Evolutionary conservation across 2,888 invertebrate genomes (phyloP).

Genomic region (Epistrophe grossulariae): DNA sequence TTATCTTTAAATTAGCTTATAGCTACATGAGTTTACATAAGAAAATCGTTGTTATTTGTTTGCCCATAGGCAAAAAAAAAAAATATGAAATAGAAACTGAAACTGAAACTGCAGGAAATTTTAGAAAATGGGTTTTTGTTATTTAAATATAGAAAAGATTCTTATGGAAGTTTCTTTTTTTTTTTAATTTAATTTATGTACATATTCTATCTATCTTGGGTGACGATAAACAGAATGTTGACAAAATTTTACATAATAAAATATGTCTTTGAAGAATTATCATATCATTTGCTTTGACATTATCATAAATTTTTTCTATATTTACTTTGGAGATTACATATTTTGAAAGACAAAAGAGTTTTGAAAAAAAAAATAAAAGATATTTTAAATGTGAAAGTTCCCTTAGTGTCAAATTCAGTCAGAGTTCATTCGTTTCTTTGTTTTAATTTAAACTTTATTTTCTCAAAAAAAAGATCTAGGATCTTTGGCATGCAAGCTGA

Average conservation of each 20-base stretch:
- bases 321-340: neutral
- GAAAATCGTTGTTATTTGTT: neutral
- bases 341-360: neutral
- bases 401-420: no score
- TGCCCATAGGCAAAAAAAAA: neutral
- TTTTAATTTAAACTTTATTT: no score
- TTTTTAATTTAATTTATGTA: neutral
- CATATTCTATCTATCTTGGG: neutral
- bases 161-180: neutral
- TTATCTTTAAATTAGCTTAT: constrained; percentile 51
- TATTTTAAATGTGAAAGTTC: no score
- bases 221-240: constrained; percentile 1
- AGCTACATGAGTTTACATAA: constrained; percentile 9
- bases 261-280: neutral
- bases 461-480: no score
- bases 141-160: neutral
- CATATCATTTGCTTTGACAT: neutral
- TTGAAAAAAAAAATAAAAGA: neutral
- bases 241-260: constrained; percentile 4
- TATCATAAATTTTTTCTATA: neutral
- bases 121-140: neutral
- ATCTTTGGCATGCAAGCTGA: no score
- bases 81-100: neutral
- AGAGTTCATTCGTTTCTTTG: no score
- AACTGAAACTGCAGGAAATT: neutral